Base-by-base conservation (phyloP, 2,888 invertebrate genomes). In the Cataglyphis cursor region DNA sequence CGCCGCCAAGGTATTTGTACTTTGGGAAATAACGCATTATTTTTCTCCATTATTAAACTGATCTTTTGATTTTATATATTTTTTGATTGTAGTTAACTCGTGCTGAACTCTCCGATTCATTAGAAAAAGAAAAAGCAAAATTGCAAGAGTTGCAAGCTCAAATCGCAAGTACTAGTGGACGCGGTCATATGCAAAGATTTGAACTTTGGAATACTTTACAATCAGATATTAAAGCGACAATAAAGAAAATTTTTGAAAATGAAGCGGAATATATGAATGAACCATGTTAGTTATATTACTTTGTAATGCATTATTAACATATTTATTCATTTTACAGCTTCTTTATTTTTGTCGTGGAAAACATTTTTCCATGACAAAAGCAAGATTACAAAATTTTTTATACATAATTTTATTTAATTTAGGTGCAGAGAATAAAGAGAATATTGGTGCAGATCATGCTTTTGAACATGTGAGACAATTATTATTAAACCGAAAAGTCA, bases 1-100 rank as follows among this genome's bases (percentile, higher is more conserved):
- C 95, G 97, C 97, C n/a, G 97, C 97, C 0, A 97, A 97, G 95
- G 96, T 97, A 90, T 95, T 95, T 90, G 41, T 18, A 21, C 15
- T 4, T 28, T 1, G 6, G 12, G 38, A 38, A 48, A 0, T 48
- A 64, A 31, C 3, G 4, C 15, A 21, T 15, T 9, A n/a, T 4
- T 66, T 41, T 54, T 76, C n/a, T 41, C 10, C 0, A 31, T 18
- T 3, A 28, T 18, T 38, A n/a, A 54, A 38, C 12, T 66, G 8
- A 61, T 2, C 0, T 18, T 21, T 48, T 21, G 15, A 51, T 51
- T 5, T 15, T 21, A 4, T n/a, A 3, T 15, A 9, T 61, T 72
- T 38, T 62, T 73, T 21, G 0, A 76, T 41, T 85, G 28, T 88
- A 96, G 96, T 93, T 96, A 73, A 95, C 96, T 38, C 92, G 95